These are phyloP conservation scores for Drosophila ironensis DNA, from an alignment of 1,140 invertebrate genomes.

Conservation along the genomic window DNA sequence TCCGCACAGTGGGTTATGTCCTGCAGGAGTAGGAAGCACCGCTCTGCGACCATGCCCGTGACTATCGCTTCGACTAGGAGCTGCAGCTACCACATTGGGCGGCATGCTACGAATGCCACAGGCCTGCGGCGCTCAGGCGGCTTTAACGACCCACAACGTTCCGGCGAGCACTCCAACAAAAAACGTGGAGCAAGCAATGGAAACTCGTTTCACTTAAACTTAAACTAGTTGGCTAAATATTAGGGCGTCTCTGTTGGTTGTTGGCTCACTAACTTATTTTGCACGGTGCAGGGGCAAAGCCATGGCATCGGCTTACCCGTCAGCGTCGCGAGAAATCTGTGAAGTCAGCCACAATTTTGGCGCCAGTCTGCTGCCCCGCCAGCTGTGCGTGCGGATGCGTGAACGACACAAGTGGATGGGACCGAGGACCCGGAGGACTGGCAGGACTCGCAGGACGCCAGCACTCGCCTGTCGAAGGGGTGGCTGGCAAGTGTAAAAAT, in stretches of 20 bases:
- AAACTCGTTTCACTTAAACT: too few species aligned
- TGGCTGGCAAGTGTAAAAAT: slow-evolving; percentile 50
- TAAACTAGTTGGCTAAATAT: too few species aligned
- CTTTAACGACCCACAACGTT: slow-evolving; percentile 63
- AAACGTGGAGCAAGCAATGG: too few species aligned
- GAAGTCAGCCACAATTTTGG: slow-evolving; percentile 77
- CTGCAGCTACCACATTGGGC: background rate
- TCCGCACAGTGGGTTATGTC: slow-evolving; percentile 38
- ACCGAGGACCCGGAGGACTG: slow-evolving; percentile 10
- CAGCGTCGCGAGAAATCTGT: slow-evolving; percentile 72
- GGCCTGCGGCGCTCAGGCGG: slow-evolving; percentile 53
- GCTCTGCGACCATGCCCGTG: too few species aligned
- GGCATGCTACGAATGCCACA: background rate
- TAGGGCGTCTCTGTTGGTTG: too few species aligned
- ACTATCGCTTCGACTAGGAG: too few species aligned
- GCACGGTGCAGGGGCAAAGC: slow-evolving; percentile 2
- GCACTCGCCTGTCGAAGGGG: background rate
- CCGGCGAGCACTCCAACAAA: slow-evolving; percentile 19
- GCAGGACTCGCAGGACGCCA: slow-evolving; percentile 1
- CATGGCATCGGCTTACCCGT: slow-evolving; percentile 47
- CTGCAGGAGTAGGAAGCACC: background rate
- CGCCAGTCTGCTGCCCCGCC: slow-evolving; percentile 74
- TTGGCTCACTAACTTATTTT: background rate
- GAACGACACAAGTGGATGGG: slow-evolving; percentile 45
- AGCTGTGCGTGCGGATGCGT: slow-evolving; percentile 75